Evolutionary conservation across 2,888 invertebrate species (phyloP).

Genomic region (Caenorhabditis macrosperma): DNA sequence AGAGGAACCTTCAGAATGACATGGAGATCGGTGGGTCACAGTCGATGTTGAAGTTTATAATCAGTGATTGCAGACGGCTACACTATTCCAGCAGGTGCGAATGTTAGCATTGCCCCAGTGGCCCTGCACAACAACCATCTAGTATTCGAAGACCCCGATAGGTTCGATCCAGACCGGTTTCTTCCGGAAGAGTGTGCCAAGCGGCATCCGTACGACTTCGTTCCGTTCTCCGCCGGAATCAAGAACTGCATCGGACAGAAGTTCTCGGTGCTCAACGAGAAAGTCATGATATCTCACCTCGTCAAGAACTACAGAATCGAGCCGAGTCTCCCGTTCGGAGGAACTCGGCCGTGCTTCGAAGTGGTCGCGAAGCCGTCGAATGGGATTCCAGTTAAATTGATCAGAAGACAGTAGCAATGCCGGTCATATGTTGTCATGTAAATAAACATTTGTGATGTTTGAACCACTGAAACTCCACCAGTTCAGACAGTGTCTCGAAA

Average conservation of each 20-base stretch:
- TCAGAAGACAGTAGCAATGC: neutral
- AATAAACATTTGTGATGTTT: neutral
- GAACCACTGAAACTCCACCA: no score
- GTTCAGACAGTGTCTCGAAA: no score
- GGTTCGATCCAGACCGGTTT: constrained; percentile 81
- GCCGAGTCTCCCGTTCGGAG: constrained; percentile 12
- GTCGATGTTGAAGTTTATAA: neutral
- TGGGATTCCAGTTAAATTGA: constrained; percentile 41
- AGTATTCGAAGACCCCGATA: constrained; percentile 78
- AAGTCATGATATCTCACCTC: constrained; percentile 65
- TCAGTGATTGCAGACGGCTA: constrained; percentile 23
- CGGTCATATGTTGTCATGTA: neutral
- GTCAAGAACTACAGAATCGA: constrained; percentile 19
- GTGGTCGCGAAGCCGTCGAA: constrained; percentile 40
- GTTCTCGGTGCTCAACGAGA: constrained; percentile 81
- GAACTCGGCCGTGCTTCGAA: constrained; percentile 25
- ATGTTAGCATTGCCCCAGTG: constrained; percentile 45
- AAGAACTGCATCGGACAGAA: constrained; percentile 80
- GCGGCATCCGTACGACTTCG: constrained; percentile 71
- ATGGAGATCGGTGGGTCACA: constrained; percentile 43
- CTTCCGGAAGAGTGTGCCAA: constrained; percentile 78
- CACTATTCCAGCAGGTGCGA: constrained; percentile 44
- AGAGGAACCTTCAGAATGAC: constrained; percentile 63
- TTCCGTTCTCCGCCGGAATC: constrained; percentile 77
- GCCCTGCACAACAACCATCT: constrained; percentile 52